phyloP scores from a whole-genome alignment of 2,113 vertebrate genomes.

The Cairina moschata region DNA sequence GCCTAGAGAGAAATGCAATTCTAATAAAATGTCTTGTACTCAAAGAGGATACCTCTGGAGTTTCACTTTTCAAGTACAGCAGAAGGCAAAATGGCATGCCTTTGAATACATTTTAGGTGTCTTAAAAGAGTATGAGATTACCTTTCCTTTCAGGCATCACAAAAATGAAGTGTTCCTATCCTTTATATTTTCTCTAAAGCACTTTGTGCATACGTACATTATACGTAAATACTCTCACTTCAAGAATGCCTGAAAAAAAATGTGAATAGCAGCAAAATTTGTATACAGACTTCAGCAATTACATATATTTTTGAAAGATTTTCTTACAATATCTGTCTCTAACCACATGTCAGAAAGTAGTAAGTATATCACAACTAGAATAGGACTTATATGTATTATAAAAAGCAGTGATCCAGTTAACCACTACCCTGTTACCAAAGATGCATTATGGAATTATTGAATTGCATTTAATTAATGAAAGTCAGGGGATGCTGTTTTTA shows the following conservation, averaged over 20 bases:
- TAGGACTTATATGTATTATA: neutral
- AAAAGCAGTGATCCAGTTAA: neutral
- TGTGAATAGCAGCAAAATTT: neutral
- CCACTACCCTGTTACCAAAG: neutral
- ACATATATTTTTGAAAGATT: neutral
- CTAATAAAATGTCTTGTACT: neutral
- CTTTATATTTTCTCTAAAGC: constrained; percentile 3
- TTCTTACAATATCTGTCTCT: neutral
- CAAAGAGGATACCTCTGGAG: neutral
- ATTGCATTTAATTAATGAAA: neutral
- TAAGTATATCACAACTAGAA: neutral
- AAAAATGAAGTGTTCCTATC: neutral
- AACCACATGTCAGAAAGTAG: neutral
- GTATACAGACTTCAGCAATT: neutral
- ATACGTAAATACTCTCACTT: neutral
- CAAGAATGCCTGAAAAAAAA: neutral
- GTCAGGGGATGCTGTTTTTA: neutral
- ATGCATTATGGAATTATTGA: neutral
- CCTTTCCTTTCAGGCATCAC: neutral
- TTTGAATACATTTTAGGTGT: neutral
- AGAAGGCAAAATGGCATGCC: neutral
- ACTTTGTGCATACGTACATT: neutral
- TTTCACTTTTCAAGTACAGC: neutral
- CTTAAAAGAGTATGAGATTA: neutral
- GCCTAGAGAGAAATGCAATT: neutral